Percentiles rank a stretch among this genome's conserved stretches.
Conservation (phyloP, 2,113 vertebrate genomes). For the Pluvianellus socialis region DNA sequence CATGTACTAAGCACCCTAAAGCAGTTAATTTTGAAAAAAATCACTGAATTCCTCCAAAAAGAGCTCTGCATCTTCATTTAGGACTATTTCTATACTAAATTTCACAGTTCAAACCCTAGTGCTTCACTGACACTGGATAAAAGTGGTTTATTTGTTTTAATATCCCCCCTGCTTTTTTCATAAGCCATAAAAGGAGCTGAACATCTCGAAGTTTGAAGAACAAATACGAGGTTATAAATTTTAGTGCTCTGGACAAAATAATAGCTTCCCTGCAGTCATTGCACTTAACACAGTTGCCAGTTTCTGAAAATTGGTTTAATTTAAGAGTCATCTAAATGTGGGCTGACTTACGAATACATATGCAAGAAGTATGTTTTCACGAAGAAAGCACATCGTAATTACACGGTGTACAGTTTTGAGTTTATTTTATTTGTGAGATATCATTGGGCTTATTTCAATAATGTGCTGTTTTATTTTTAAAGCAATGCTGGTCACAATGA, state of each 20-base stretch:
- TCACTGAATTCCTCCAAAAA: not conserved
- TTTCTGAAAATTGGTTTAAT: not conserved
- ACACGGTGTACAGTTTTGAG: accelerated
- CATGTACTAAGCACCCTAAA: accelerated
- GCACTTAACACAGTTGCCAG: not conserved
- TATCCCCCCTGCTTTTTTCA: not conserved
- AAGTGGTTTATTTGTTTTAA: not conserved
- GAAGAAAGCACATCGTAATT: not conserved
- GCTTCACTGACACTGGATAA: not conserved
- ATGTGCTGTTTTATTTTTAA: not conserved
- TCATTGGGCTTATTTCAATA: not conserved
- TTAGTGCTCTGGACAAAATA: not conserved
- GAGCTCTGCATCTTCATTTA: not conserved
- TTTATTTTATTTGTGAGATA: not conserved
- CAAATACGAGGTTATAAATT: not conserved
- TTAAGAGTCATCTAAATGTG: not conserved
- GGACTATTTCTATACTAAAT: not conserved
- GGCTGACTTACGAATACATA: not conserved
- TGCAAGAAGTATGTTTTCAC: not conserved
- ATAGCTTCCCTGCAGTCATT: not conserved
- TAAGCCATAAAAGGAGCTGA: not conserved
- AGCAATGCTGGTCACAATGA: not conserved
- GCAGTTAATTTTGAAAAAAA: not conserved
- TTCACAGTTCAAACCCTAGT: not conserved
- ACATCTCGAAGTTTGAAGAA: not conserved